Evolutionary conservation across 2,888 invertebrate species (phyloP), one percentile per base, ranked within the genome.

Genomic region (Aplocera efformata): DNA sequence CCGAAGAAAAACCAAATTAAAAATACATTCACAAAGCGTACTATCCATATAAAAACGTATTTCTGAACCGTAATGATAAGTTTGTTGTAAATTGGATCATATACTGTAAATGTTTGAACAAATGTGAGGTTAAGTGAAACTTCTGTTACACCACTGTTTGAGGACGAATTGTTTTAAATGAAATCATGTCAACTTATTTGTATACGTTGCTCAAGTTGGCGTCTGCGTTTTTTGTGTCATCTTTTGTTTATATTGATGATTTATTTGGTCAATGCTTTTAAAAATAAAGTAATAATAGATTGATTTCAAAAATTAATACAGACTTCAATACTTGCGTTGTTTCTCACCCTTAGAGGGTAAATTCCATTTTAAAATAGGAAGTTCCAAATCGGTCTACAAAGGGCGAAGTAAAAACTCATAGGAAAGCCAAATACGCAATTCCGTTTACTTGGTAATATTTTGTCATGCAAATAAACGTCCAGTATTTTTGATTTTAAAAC

Each of bases 71-170:
- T 39, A 55, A 35, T 43, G 6, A 33, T 37, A 55, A 50, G 17
- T 53, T 54, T 40, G 54, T 29, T 6, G 7, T 32, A 59, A 70
- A 67, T 60, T 63, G 62, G 69, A 68, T 64, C 58, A 56, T 42
- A 30, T 53, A n/a, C n/a, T n/a, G n/a, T n/a, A 53, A 67, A 38
- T 54, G 39, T 55, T 58, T 48, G 42, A n/a, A 48, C 71, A 63
- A 57, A 48, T 72, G 69, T 52, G 44, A 43, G 10, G 22, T 10
- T 45, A 58, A 56, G 56, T 57, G 62, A 66, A 60, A 63, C 58
- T 56, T 43, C 40, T 32, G 51, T 65, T 65, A 64, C 66, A 42
- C 57, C 69, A 70, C 39, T 26, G 49, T 43, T 54, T 58, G 36
- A 32, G 10, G 30, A 31, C 28, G 32, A 52, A 38, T 31, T 49